Percentiles rank a stretch among this genome's conserved stretches.
Evolutionary conservation across 2,888 invertebrate species (phyloP).

Genomic region (Tenthredo notha): DNA sequence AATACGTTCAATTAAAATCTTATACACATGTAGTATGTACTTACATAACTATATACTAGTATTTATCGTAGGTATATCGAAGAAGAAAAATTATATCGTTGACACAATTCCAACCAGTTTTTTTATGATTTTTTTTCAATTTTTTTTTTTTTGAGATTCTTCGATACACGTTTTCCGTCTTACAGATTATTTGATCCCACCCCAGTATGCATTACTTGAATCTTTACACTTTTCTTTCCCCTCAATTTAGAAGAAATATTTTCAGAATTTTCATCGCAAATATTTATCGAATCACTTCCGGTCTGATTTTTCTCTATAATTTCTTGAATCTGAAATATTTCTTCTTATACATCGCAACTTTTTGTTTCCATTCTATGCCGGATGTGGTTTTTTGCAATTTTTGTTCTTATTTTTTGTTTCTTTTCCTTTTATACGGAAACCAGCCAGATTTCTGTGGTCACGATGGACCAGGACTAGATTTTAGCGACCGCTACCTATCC

Average conservation of each 20-base stretch:
- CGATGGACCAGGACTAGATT: background rate
- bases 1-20: constrained; percentile 27
- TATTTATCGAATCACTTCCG: background rate
- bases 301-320: background rate
- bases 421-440: background rate
- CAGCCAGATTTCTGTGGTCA: constrained; percentile 17
- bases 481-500: background rate
- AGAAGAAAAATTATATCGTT: constrained; percentile 10
- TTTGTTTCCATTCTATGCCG: background rate
- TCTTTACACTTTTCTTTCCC: background rate
- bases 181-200: background rate
- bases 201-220: background rate
- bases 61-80: background rate
- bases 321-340: background rate
- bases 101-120: constrained; percentile 2
- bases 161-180: background rate
- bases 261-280: background rate
- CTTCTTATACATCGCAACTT: background rate
- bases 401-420: background rate
- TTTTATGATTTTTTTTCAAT: background rate
- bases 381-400: background rate
- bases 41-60: background rate
- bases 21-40: background rate
- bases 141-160: background rate
- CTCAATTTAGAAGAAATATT: background rate